phyloP scores from a whole-genome alignment of 2,797 vertebrate species.

The Falco naumanni region DNA sequence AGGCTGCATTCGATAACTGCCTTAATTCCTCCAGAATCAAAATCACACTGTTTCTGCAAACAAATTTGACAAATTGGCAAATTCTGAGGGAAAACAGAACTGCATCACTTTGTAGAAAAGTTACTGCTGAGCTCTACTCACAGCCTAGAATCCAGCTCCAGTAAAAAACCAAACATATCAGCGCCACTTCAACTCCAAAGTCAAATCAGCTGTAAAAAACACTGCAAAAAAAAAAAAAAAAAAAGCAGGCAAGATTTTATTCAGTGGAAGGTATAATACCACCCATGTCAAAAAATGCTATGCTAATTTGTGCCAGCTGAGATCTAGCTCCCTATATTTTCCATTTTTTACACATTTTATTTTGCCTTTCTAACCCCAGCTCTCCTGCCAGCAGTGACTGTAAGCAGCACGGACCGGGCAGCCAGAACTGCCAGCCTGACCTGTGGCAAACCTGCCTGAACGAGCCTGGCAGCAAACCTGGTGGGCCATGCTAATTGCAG shows the following conservation, averaged over 20 bases:
- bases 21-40: not conserved
- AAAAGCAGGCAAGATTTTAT: not conserved
- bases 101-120: not conserved
- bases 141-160: not conserved
- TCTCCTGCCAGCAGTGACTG: not conserved
- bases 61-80: constrained; percentile 15
- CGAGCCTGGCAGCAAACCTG: not conserved
- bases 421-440: not conserved
- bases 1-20: not conserved
- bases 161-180: not conserved
- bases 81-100: constrained; percentile 8
- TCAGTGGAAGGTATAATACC: not conserved
- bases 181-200: not conserved
- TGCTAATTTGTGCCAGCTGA: not conserved
- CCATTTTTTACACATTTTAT: not conserved
- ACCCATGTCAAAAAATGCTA: not conserved
- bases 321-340: not conserved
- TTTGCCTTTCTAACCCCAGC: not conserved
- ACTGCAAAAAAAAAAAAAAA: not conserved
- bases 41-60: not conserved
- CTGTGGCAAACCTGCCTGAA: not conserved
- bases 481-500: not conserved
- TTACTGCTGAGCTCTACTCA: not conserved
- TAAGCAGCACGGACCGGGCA: rapidly evolving
- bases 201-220: not conserved